These are phyloP conservation scores for Polylopha cassiicola DNA, from an alignment of 2,888 invertebrate genomes.

Conservation along the genomic window DNA sequence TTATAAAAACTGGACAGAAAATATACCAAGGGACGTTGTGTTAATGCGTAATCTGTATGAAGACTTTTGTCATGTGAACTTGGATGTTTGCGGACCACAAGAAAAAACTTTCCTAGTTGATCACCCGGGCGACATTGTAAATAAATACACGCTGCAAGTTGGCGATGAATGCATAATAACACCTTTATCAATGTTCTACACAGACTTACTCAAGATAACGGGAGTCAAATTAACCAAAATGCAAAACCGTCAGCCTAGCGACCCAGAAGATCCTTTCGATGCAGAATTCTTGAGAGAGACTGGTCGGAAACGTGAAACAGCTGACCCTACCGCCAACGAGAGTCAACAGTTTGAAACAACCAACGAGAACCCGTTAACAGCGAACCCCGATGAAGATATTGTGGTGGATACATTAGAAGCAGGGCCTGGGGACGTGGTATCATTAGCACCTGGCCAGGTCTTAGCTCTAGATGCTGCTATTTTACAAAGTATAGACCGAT, in stretches of 20 bases:
- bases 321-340: slow-evolving; percentile 58
- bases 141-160: slow-evolving; percentile 86
- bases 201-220: slow-evolving; percentile 91
- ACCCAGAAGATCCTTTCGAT: slow-evolving; percentile 96
- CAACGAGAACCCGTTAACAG: slow-evolving; percentile 67
- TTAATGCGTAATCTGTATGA: slow-evolving; percentile 91
- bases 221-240: slow-evolving; percentile 84
- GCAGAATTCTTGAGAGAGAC: slow-evolving; percentile 94
- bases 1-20: slow-evolving; percentile 87
- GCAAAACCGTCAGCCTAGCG: slow-evolving; percentile 83
- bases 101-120: slow-evolving; percentile 87
- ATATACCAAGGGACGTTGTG: slow-evolving; percentile 85
- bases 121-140: slow-evolving; percentile 81
- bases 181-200: slow-evolving; percentile 91
- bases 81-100: slow-evolving; percentile 92
- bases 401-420: slow-evolving; percentile 81
- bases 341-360: slow-evolving; percentile 69
- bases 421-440: slow-evolving; percentile 80
- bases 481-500: slow-evolving; percentile 92
- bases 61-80: slow-evolving; percentile 92
- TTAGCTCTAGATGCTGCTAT: slow-evolving; percentile 94
- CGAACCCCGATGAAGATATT: slow-evolving; percentile 82
- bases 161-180: slow-evolving; percentile 96
- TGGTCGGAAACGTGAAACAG: slow-evolving; percentile 77
- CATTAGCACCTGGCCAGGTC: slow-evolving; percentile 86